Percentiles rank a stretch among this genome's conserved stretches.
phyloP scores from a whole-genome alignment of 1,140 invertebrate species.

The Lucilia cuprina region DNA sequence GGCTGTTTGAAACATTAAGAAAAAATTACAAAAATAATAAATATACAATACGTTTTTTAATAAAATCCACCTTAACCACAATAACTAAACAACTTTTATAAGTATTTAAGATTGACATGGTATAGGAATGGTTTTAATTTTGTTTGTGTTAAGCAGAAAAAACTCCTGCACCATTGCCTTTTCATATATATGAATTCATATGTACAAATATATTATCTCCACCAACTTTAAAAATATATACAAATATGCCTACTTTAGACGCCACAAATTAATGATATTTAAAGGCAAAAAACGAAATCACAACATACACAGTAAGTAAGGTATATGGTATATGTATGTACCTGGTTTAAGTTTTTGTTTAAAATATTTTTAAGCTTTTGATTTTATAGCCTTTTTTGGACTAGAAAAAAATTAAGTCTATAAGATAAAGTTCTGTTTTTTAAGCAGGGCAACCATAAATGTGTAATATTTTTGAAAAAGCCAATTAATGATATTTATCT shows the following conservation, averaged over 20 bases:
- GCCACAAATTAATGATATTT: constrained; percentile 32
- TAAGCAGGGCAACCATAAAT: too few species aligned
- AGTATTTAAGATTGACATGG: constrained; percentile 21
- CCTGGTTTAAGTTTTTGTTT: background rate
- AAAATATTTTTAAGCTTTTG: constrained; percentile 18
- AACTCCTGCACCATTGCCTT: background rate
- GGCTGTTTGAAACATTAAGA: constrained; percentile 19
- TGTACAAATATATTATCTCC: background rate
- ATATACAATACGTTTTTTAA: background rate
- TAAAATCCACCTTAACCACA: constrained; percentile 26
- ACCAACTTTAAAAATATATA: background rate
- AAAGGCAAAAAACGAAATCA: background rate
- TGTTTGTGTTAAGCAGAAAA: background rate
- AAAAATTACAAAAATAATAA: background rate
- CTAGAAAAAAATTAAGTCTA: background rate
- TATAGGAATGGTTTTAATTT: constrained; percentile 16
- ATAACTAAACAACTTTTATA: constrained; percentile 26
- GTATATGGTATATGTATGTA: too few species aligned
- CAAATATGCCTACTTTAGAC: constrained; percentile 30
- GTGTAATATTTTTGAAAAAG: too few species aligned
- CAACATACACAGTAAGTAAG: background rate
- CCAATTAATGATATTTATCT: too few species aligned
- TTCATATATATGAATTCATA: background rate
- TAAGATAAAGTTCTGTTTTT: constrained; percentile 1
- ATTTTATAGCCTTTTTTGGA: constrained; percentile 30